Evolutionary conservation across 1,140 invertebrate genomes (phyloP).

Genomic region (Sogatella furcifera): DNA sequence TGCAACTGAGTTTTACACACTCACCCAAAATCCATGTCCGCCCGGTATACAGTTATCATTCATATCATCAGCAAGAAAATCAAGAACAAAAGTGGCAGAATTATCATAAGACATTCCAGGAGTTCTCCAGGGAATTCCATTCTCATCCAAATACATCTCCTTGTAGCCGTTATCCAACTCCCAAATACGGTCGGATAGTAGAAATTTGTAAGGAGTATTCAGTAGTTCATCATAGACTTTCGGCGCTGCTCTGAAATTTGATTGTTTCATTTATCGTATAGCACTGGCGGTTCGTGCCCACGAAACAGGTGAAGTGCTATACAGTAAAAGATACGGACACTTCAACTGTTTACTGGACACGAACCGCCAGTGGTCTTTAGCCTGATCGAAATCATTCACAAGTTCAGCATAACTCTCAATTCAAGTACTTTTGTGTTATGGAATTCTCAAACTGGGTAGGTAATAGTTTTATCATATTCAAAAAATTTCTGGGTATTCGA

Average conservation of each 20-base stretch:
- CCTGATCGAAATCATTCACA: too few relatives aligned
- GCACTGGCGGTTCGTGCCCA: too few relatives aligned
- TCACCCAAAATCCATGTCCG: constrained; percentile 7
- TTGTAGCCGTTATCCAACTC: constrained; percentile 14
- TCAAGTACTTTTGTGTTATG: too few relatives aligned
- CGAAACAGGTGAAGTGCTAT: too few relatives aligned
- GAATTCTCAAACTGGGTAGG: too few relatives aligned
- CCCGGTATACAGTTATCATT: constrained; percentile 8
- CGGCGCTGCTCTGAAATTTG: neutral
- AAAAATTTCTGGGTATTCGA: too few relatives aligned
- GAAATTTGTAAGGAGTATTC: neutral
- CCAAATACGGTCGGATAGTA: constrained; percentile 6
- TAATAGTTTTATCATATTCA: too few relatives aligned
- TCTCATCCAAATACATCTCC: neutral
- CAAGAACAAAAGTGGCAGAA: constrained; percentile 8
- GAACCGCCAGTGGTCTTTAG: too few relatives aligned
- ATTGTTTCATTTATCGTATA: too few relatives aligned
- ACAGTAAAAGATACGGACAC: too few relatives aligned
- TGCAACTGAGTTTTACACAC: neutral
- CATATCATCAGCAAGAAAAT: constrained; percentile 4
- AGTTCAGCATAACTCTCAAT: too few relatives aligned
- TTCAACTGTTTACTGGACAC: too few relatives aligned
- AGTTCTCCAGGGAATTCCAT: constrained; percentile 11
- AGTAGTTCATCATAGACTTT: neutral
- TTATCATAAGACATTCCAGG: neutral